Conservation (phyloP, 2,888 invertebrate genomes). For the Lomographa bimaculata region DNA sequence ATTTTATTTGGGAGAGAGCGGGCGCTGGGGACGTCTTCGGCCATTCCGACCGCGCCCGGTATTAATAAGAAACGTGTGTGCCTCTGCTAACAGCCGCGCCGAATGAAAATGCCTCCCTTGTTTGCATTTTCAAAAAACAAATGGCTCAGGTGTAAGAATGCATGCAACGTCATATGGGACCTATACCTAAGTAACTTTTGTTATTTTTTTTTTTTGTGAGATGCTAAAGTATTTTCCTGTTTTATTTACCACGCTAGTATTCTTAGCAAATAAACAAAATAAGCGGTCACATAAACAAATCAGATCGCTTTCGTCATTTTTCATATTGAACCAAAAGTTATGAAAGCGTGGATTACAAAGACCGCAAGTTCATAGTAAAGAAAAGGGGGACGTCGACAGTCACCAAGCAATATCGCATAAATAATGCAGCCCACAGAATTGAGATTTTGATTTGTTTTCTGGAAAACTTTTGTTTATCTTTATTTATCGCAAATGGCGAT, state of each 20-base stretch:
- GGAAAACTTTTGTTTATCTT: slow-evolving; percentile 78
- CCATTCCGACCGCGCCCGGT: slow-evolving; percentile 77
- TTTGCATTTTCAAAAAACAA: slow-evolving; percentile 45
- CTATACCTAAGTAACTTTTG: too few species aligned
- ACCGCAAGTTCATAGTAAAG: slow-evolving; percentile 67
- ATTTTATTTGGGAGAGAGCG: slow-evolving; percentile 84
- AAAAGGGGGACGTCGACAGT: slow-evolving; percentile 72
- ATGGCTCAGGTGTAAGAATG: slow-evolving; percentile 22
- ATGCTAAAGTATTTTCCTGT: too few species aligned
- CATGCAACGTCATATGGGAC: too few species aligned
- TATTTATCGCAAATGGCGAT: slow-evolving; percentile 50
- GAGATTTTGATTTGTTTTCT: slow-evolving; percentile 82
- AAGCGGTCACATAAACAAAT: slow-evolving; percentile 24
- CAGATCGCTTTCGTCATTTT: slow-evolving; percentile 29
- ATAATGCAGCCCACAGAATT: slow-evolving; percentile 80
- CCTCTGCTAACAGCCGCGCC: slow-evolving; percentile 52
- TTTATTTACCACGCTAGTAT: too few species aligned
- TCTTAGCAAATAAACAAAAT: background rate
- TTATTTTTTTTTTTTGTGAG: too few species aligned
- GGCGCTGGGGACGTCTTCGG: slow-evolving; percentile 81
- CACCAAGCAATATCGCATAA: slow-evolving; percentile 78
- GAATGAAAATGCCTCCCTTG: slow-evolving; percentile 48
- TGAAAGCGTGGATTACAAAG: slow-evolving; percentile 62
- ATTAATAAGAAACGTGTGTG: slow-evolving; percentile 82
- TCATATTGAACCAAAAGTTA: slow-evolving; percentile 60